These are phyloP conservation scores for Drosophila yakuba DNA, from an alignment of 1,140 invertebrate species.

Conservation along the genomic window DNA sequence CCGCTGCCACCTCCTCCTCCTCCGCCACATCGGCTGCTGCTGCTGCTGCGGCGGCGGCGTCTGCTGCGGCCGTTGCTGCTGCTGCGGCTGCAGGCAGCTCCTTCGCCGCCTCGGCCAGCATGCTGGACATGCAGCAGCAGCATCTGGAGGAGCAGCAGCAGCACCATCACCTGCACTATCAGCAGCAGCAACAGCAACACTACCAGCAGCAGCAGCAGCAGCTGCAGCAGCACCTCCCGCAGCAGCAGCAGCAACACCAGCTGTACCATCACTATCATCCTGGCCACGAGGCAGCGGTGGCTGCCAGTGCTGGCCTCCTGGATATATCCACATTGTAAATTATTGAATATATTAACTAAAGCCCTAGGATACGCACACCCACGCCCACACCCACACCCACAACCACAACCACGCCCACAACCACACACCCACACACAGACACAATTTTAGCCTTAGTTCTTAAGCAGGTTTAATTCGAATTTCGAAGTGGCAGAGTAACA, in stretches of 20 bases:
- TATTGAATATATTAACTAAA: conserved; percentile 76
- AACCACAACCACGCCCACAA: neutral
- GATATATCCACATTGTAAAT: conserved; percentile 85
- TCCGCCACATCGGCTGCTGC: conserved; percentile 5
- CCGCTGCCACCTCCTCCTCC: conserved; percentile 15
- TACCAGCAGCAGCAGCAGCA: conserved; percentile 60
- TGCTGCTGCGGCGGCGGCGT: conserved; percentile 15
- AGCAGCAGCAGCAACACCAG: conserved; percentile 61
- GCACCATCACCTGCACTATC: conserved; percentile 42
- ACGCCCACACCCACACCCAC: conserved; percentile 5
- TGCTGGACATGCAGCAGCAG: conserved; percentile 77
- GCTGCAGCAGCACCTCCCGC: conserved; percentile 55
- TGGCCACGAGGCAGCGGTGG: conserved; percentile 57
- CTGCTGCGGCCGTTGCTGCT: conserved; percentile 45
- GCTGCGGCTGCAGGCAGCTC: conserved; percentile 44
- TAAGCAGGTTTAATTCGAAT: conserved; percentile 54
- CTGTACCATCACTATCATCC: conserved; percentile 66
- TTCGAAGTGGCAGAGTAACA: conserved; percentile 31
- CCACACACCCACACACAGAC: conserved; percentile 35
- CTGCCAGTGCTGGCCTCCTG: conserved; percentile 70
- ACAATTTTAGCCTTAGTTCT: conserved; percentile 80
- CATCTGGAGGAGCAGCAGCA: conserved; percentile 62
- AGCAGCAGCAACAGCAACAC: conserved; percentile 51
- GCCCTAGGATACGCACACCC: conserved; percentile 39
- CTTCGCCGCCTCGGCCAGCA: conserved; percentile 66